A percentile compares a stretch with the other conserved stretches of the same genome.
phyloP scores from a whole-genome alignment of 2,113 vertebrate genomes.

The Trichechus manatus region DNA sequence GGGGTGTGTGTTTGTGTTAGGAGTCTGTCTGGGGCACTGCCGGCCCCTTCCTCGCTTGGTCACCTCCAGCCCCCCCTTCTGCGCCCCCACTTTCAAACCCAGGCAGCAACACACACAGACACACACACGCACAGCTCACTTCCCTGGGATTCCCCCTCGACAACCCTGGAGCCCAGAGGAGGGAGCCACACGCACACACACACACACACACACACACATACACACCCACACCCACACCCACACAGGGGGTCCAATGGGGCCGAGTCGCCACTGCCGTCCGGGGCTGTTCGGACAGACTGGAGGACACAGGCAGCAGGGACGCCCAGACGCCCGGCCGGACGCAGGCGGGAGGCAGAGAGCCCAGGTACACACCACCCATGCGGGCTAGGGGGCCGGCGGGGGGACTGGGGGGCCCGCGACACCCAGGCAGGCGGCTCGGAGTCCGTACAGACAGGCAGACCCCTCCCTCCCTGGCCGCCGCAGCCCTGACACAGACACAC shows the following conservation, averaged over 20 bases:
- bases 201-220: background rate
- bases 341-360: slow-evolving; percentile 66
- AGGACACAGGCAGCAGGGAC: slow-evolving; percentile 73
- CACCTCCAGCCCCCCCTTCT: slow-evolving; percentile 35
- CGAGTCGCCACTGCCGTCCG: slow-evolving; percentile 49
- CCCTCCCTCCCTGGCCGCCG: slow-evolving; percentile 64
- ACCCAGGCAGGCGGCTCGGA: slow-evolving; percentile 32
- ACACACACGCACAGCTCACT: slow-evolving; percentile 71
- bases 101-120: slow-evolving; percentile 67
- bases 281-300: slow-evolving; percentile 73
- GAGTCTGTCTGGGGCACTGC: slow-evolving; percentile 41
- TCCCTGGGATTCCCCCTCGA: slow-evolving; percentile 80
- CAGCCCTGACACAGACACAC: slow-evolving; percentile 81
- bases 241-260: slow-evolving; percentile 8
- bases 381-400: slow-evolving; percentile 24
- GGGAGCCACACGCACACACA: slow-evolving; percentile 61
- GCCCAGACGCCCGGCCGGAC: slow-evolving; percentile 58
- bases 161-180: slow-evolving; percentile 77
- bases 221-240: background rate
- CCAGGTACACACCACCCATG: slow-evolving; percentile 73
- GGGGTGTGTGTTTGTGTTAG: slow-evolving; percentile 31
- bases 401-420: background rate
- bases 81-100: slow-evolving; percentile 64
- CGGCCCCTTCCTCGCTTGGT: slow-evolving; percentile 68
- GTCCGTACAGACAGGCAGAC: slow-evolving; percentile 62